Evolutionary conservation across 2,113 vertebrate species (phyloP), one percentile per base, ranked within the genome.

Genomic region (Chionis minor): DNA sequence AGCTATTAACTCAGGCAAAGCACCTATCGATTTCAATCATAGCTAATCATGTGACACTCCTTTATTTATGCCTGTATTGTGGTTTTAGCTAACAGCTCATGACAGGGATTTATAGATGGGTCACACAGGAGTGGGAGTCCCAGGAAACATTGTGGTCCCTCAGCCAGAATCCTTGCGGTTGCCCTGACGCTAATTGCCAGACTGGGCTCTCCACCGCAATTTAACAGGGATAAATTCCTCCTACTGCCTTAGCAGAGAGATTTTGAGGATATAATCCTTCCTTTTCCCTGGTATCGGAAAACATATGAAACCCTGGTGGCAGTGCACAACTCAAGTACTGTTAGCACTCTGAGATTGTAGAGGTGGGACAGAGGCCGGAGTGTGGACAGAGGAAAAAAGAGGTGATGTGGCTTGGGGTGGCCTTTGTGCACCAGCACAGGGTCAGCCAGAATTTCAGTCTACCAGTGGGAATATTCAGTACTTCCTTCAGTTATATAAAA

Each of bases 401-500:
- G 69, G 42, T 93, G 87, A 79, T 93, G 90, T 94, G 88, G 77
- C 69, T 97, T 94, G 74, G 74, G 83, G 67, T 93, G 49, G 71
- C 86, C 73, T 93, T 86, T 92, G 61, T 96, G 92, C 84, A 95
- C 74, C 63, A 93, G 40, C 85, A 55, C 56, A 86, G 35, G 61
- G 86, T 95, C 92, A 84, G 92, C 87, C 94, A 96, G 91, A 92
- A 81, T 74, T 92, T 80, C 82, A 82, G 54, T 82, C 52, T 75
- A 71, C 51, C 65, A 88, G 32, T 49, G 92, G 90, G 92, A 97
- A 94, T 96, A 93, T 79, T 94, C 75, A 77, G 71, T 86, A 81
- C 82, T 92, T 95, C 90, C 62, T 91, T 91, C 67, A 72, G 94
- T 97, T 96, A 95, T 95, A 95, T 95, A 96, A 97, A 96, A 90